phyloP scores from a whole-genome alignment of 2,797 vertebrate species.

The Oreonectes daqikongensis region DNA sequence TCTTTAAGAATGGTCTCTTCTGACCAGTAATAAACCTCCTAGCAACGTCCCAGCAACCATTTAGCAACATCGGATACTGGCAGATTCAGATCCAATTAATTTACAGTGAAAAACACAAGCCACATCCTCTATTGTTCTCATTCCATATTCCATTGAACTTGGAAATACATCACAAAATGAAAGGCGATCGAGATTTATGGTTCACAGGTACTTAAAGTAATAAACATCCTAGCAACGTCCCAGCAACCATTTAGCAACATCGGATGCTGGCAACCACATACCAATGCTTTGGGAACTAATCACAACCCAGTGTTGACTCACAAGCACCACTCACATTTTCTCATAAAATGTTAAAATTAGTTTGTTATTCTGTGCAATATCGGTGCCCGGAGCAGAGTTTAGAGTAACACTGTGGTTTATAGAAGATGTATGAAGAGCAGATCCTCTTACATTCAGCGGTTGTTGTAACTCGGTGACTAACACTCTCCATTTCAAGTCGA shows the following conservation, averaged over 20 bases:
- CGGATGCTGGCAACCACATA: neutral
- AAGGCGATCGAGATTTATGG: too few species aligned
- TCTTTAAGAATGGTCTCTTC: too few species aligned
- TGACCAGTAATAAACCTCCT: neutral
- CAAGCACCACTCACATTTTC: conserved; percentile 2
- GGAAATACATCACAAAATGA: too few species aligned
- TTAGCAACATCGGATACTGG: neutral
- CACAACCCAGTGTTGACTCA: neutral
- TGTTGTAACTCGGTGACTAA: conserved; percentile 37
- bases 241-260: neutral
- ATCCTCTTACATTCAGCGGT: conserved; percentile 39
- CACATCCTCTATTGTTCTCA: too few species aligned
- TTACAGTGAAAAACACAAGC: too few species aligned
- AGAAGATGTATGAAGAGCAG: conserved; percentile 47
- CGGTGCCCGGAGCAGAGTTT: conserved; percentile 7
- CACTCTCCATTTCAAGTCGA: conserved; percentile 61
- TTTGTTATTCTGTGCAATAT: conserved; percentile 46
- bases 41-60: neutral
- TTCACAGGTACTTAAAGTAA: too few species aligned
- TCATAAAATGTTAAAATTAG: conserved; percentile 11
- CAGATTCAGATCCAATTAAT: too few species aligned
- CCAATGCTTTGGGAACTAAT: neutral
- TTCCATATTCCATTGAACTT: too few species aligned
- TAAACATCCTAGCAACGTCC: neutral
- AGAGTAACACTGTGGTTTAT: conserved; percentile 27